Evolutionary conservation across 2,888 invertebrate genomes (phyloP).

Genomic region (Aromia moschata): DNA sequence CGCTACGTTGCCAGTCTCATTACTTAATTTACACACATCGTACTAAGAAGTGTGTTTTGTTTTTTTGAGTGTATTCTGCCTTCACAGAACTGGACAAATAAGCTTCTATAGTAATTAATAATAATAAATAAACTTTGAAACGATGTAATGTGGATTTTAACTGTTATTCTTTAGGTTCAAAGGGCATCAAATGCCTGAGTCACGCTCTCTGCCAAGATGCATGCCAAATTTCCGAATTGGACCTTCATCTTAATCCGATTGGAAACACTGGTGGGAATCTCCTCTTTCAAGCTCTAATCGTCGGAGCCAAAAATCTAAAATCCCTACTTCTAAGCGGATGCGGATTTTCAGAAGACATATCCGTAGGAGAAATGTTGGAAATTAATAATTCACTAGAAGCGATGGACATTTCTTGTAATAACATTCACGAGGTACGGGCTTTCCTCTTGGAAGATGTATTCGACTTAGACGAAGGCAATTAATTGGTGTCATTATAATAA

Average conservation of each 20-base stretch:
- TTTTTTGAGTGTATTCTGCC: no score
- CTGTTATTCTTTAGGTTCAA: constrained; percentile 44
- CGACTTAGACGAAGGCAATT: background rate
- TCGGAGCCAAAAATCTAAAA: constrained; percentile 42
- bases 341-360: constrained; percentile 48
- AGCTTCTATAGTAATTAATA: no score
- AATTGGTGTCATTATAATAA: constrained; percentile 3
- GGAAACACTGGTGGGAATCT: constrained; percentile 45
- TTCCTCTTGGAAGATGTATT: background rate
- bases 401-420: constrained; percentile 57
- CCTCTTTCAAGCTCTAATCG: constrained; percentile 43
- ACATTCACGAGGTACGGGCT: constrained; percentile 57
- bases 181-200: constrained; percentile 49
- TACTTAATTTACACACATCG: no score
- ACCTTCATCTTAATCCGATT: constrained; percentile 53
- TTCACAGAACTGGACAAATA: no score
- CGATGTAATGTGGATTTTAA: no score
- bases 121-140: no score
- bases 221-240: constrained; percentile 45
- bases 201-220: constrained; percentile 44
- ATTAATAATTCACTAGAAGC: constrained; percentile 48
- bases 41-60: no score
- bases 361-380: constrained; percentile 49
- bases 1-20: no score
- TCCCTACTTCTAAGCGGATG: constrained; percentile 52